Evolutionary conservation across 1,140 invertebrate species (phyloP), one percentile per base, ranked within the genome.

Genomic region (Monomorium pharaonis): DNA sequence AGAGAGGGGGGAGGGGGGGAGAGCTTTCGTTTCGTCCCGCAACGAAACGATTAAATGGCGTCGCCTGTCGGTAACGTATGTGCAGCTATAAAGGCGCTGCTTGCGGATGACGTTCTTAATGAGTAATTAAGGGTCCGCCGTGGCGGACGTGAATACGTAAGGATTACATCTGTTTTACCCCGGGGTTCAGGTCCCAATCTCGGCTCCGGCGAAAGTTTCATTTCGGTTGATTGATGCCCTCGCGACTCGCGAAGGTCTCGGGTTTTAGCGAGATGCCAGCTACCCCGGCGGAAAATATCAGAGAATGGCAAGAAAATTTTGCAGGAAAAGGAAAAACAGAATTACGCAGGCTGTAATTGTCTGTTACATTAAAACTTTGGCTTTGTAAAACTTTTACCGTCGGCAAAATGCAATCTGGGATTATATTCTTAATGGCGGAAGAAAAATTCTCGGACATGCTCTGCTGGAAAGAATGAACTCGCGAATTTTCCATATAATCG

Each of bases 31-130:
- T 83, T 83, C 78, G 67, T 56, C 33, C 63, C 30, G 47, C 27
- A 83, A 83, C 27, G 67, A 83, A 72, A 83, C 78, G 78, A 83
- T 83, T 83, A 83, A 83, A 83, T 72, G 51, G 51, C 67, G 78
- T 83, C 51, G 37, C 33, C 78, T 81, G 84, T 65, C 56, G 74
- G 83, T 69, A 78, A 77, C 56, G 44, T 67, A 65, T 85, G 84
- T 69, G 84, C 84, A 65, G 78, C 67, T 78, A 77, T 78, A 77
- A 72, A 58, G 77, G 33, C 65, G 37, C 51, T 58, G 65, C 78
- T 81, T 80, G 77, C 77, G 49, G 49, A 69, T 69, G 77, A 80
- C 77, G 21, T 80, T 65, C 62, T 67, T 81, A 72, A 58, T 81
- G 65, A 72, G 37, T 81, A 81, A 58, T 81, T 72, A 58, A 58